Conservation (phyloP, 2,113 vertebrate genomes). For the Neodon shergylaensis region DNA sequence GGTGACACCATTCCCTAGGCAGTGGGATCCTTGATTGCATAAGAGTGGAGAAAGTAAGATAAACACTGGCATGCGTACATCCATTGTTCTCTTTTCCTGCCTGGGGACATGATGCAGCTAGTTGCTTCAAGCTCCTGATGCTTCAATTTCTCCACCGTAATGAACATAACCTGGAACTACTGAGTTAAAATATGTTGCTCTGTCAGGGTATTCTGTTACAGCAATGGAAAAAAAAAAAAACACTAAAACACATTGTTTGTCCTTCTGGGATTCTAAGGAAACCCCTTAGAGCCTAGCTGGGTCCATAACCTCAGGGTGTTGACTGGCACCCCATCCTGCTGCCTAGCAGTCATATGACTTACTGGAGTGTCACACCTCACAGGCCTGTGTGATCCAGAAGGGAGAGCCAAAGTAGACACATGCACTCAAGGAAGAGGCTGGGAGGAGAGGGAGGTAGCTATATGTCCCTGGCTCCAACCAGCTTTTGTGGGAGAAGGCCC, state of each 20-base stretch:
- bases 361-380: fast-evolving
- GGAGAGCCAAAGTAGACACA: neutral
- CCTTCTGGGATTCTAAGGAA: neutral
- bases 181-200: neutral
- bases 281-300: neutral
- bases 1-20: neutral
- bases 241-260: neutral
- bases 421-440: neutral
- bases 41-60: neutral
- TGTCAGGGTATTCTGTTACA: neutral
- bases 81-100: neutral
- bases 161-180: no score
- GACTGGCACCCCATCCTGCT: fast-evolving
- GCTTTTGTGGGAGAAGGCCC: neutral
- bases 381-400: neutral
- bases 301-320: neutral
- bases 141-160: neutral
- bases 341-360: neutral
- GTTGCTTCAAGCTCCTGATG: neutral
- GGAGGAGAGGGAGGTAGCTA: fast-evolving
- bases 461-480: neutral
- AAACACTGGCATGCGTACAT: no score
- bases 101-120: neutral
- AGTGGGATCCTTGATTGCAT: neutral
- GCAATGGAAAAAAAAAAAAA: neutral